These are phyloP conservation scores for Mystacornis crossleyi DNA, from an alignment of 2,113 vertebrate genomes.

Conservation along the genomic window DNA sequence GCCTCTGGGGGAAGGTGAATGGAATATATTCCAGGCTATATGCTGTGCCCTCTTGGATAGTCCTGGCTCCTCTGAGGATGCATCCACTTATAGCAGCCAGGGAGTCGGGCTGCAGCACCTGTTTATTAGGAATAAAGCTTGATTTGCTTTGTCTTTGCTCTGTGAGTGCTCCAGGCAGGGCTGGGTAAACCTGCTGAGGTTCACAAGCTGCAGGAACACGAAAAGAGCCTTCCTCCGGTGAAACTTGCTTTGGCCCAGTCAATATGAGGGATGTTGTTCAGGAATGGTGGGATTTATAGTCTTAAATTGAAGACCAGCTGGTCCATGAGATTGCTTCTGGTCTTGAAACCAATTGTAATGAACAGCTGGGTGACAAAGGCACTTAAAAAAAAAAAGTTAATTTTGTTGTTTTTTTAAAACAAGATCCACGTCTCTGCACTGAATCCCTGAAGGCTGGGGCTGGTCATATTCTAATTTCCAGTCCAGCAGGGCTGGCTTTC, in stretches of 20 bases:
- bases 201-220: neutral
- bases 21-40: neutral
- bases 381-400: neutral
- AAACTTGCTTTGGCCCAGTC: neutral
- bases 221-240: neutral
- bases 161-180: neutral
- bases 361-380: neutral
- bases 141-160: neutral
- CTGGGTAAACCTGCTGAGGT: neutral
- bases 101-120: neutral
- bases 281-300: neutral
- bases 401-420: neutral
- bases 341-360: neutral
- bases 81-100: neutral
- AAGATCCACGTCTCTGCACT: neutral
- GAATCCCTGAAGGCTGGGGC: neutral
- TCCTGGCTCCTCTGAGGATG: neutral
- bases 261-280: neutral
- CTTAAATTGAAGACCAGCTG: neutral
- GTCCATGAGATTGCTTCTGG: neutral
- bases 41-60: neutral
- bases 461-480: neutral
- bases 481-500: neutral
- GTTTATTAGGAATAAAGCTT: neutral
- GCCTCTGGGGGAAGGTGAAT: neutral